Conservation (phyloP, 2,113 vertebrate genomes). For the Typhlomys cinereus region DNA sequence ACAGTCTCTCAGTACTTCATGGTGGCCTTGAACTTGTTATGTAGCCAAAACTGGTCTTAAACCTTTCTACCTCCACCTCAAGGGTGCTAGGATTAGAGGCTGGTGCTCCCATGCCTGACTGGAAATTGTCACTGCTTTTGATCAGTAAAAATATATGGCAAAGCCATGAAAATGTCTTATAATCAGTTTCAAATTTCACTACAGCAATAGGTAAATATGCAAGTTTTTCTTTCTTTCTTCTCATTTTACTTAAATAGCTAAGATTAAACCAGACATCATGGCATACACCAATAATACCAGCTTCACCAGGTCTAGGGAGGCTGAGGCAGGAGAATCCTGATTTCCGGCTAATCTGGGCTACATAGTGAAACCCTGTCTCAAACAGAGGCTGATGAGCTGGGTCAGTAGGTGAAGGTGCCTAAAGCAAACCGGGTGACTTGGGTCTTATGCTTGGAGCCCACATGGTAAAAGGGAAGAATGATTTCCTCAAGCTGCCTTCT, state of each 20-base stretch:
- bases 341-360: too few species aligned
- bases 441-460: too few species aligned
- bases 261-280: background rate
- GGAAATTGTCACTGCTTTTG: constrained; percentile 4
- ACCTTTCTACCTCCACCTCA: background rate
- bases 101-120: background rate
- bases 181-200: constrained; percentile 17
- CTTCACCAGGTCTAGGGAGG: background rate
- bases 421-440: too few species aligned
- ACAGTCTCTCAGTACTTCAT: too few species aligned
- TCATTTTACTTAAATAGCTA: constrained; percentile 10
- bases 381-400: too few species aligned
- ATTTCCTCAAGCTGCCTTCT: too few species aligned
- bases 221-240: constrained; percentile 10
- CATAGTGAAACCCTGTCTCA: too few species aligned
- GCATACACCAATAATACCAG: background rate
- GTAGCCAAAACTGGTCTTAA: background rate
- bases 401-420: too few species aligned
- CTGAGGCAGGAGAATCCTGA: background rate
- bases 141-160: background rate
- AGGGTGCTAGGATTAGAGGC: background rate
- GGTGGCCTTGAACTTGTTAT: background rate
- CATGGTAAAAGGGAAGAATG: too few species aligned
- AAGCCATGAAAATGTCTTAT: constrained; percentile 1
- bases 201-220: background rate